Evolutionary conservation across 2,888 invertebrate species (phyloP).

Genomic region (Mycogona germanica): DNA sequence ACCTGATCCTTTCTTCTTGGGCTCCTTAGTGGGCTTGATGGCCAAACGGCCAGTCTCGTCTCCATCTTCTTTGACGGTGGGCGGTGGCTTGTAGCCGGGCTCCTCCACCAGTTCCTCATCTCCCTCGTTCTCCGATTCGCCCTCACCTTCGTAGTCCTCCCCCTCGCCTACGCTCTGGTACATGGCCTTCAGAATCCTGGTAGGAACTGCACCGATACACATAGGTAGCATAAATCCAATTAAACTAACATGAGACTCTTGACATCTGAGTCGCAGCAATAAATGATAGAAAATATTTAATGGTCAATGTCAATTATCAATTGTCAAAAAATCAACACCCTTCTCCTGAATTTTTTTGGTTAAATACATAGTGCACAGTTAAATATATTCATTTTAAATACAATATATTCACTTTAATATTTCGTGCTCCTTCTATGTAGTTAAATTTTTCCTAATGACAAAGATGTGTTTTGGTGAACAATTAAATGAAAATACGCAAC

Average conservation of each 20-base stretch:
- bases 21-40: constrained; percentile 18
- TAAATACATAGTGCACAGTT: too few species aligned
- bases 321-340: too few species aligned
- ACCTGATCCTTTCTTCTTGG: constrained; percentile 18
- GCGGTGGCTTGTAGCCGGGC: constrained; percentile 17
- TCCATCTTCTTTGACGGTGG: constrained; percentile 1
- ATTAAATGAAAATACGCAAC: too few species aligned
- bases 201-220: constrained; percentile 49
- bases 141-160: constrained; percentile 51
- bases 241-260: not conserved
- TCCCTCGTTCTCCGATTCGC: constrained; percentile 44
- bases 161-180: constrained; percentile 65
- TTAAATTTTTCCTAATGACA: too few species aligned
- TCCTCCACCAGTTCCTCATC: constrained; percentile 34
- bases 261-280: not conserved
- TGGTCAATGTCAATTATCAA: too few species aligned
- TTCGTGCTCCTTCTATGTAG: too few species aligned
- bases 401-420: too few species aligned
- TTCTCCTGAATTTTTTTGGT: too few species aligned
- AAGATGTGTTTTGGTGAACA: too few species aligned
- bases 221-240: not conserved
- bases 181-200: constrained; percentile 67
- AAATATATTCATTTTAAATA: too few species aligned
- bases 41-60: not conserved
- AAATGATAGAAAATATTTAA: too few species aligned